Base-by-base conservation (phyloP, 2,888 invertebrate species). In the Dasypolia templi region DNA sequence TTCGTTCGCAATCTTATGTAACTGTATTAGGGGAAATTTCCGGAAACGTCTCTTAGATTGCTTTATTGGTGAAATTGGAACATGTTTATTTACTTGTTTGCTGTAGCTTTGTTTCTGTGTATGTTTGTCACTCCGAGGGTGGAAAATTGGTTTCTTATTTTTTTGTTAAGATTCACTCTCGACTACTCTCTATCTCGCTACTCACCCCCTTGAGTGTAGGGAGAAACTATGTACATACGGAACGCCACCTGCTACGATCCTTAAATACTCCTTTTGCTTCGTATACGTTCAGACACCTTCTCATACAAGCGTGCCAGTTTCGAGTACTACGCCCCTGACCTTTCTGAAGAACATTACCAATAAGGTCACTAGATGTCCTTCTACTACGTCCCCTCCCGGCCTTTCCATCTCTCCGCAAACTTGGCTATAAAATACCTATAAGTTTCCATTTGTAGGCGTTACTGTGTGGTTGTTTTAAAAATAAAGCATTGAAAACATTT, bases 11-110 rank as follows among this genome's bases (percentile, higher is more conserved):
- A 76, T 62, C 65, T 66, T 53, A 56, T 44, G 67, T 76, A 80
- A 84, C 76, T 73, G 59, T 78, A 78, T 86, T 86, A 77, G 29
- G 76, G 76, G 56, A 71, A 80, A 83, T 85, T 77, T 78, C 81
- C 76, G 77, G 76, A 51, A 59, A 65, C 56, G 77, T 61, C 69
- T 75, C 77, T 81, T 72, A 82, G 84, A 86, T 81, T 61, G 72
- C 55, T 86, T 81, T 84, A 79, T 81, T 74, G 71, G 73, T 62
- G 42, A 64, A 64, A 49, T 77, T 51, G 77, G 64, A 77, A 79
- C 56, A 64, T 84, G 67, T 76, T 81, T 81, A 68, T 81, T 75
- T 84, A 73, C 66, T 56, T 73, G 32, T 66, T 66, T 69, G 22
- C 22, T 68, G 14, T 61, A 9, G 22, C 1, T 51, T 19, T n/a